Evolutionary conservation across 1,140 invertebrate species (phyloP).

Genomic region (Doryteuthis pealeii): DNA sequence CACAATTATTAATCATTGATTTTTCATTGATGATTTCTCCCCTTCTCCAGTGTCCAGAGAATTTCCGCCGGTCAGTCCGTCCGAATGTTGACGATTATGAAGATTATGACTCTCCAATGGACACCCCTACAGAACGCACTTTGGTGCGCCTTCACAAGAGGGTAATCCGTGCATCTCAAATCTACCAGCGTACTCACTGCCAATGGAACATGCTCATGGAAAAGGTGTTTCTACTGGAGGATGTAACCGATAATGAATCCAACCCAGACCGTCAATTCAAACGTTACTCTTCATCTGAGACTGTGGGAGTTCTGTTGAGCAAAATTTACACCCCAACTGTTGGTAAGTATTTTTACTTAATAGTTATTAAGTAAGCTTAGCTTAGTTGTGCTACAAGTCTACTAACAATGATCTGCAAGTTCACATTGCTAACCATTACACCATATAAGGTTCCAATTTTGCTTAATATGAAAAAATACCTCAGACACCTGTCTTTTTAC

Average conservation of each 20-base stretch:
- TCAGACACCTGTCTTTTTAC: no score
- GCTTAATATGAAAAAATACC: no score
- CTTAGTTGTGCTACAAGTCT: no score
- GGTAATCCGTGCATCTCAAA: conserved; percentile 61
- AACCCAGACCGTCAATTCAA: conserved; percentile 61
- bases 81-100: conserved; percentile 55
- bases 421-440: neutral
- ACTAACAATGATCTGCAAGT: no score
- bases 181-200: conserved; percentile 73
- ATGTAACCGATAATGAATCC: conserved; percentile 78
- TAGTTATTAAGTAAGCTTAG: neutral
- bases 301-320: conserved; percentile 19
- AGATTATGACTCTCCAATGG: conserved; percentile 69
- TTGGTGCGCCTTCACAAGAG: conserved; percentile 73
- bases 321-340: conserved; percentile 46
- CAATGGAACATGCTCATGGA: conserved; percentile 88
- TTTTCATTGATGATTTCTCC: no score
- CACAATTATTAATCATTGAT: no score
- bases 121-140: conserved; percentile 63
- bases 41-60: conserved; percentile 57
- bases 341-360: conserved; percentile 32
- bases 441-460: no score
- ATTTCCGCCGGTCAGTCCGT: conserved; percentile 40
- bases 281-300: conserved; percentile 10
- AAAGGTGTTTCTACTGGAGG: conserved; percentile 76